Conservation (phyloP, 2,113 vertebrate genomes). For the Peromyscus maniculatus region DNA sequence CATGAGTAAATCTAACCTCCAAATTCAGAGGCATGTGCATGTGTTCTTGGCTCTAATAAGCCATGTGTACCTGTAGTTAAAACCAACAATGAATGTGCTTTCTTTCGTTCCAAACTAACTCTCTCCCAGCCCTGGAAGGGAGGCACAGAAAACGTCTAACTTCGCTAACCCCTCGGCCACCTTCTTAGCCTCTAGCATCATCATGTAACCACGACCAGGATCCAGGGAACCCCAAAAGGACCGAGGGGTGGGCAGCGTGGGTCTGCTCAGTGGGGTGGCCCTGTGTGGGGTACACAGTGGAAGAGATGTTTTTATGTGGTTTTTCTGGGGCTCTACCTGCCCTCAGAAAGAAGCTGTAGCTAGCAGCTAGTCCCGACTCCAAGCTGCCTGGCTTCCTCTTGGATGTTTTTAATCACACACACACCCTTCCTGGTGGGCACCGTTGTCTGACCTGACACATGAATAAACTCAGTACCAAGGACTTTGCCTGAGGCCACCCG, state of each 20-base stretch:
- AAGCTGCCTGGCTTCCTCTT: neutral
- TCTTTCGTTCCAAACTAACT: neutral
- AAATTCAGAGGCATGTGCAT: neutral
- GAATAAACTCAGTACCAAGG: neutral
- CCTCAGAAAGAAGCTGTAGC: neutral
- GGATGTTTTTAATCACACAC: neutral
- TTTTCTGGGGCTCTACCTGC: neutral
- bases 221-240: fast-evolving
- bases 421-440: neutral
- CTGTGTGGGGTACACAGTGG: neutral
- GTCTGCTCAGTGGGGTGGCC: neutral
- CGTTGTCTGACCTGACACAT: neutral
- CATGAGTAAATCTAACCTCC: neutral
- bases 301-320: neutral
- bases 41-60: neutral
- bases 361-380: neutral
- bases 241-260: neutral
- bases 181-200: neutral
- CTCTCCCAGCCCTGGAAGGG: neutral
- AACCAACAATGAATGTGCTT: neutral
- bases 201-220: fast-evolving
- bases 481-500: neutral
- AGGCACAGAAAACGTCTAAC: neutral
- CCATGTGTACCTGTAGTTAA: neutral
- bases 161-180: fast-evolving